Conservation (phyloP, 64 coral and sea anemone species). For the Pocillopora damicornis region DNA sequence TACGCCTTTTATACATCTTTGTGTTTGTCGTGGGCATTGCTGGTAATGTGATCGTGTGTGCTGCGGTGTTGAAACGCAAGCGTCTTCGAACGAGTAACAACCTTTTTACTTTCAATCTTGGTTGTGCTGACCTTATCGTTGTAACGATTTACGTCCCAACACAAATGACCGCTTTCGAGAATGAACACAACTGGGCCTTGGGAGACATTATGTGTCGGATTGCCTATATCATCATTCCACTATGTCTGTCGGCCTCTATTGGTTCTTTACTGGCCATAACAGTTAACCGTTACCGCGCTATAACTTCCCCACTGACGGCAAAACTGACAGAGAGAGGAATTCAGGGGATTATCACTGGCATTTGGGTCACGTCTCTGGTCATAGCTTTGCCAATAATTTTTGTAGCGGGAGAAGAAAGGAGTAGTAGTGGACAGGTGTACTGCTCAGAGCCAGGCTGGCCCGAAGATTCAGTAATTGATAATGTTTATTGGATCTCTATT, state of each 20-base stretch:
- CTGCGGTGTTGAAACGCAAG: constrained; percentile 48
- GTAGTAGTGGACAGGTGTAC: constrained; percentile 47
- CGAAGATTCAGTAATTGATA: constrained; percentile 39
- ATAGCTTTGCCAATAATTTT: constrained; percentile 69
- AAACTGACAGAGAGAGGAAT: constrained; percentile 43
- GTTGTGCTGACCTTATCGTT: constrained; percentile 67
- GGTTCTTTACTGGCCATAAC: constrained; percentile 72
- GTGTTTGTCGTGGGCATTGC: constrained; percentile 70
- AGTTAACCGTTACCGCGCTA: constrained; percentile 75
- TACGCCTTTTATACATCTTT: constrained; percentile 68
- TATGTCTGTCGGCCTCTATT: constrained; percentile 64
- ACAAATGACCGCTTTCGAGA: constrained; percentile 81
- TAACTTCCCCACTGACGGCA: constrained; percentile 67
- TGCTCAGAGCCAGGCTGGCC: constrained; percentile 69
- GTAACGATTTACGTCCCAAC: constrained; percentile 74
- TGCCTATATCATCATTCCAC: constrained; percentile 62
- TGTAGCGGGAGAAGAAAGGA: constrained; percentile 50
- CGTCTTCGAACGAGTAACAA: constrained; percentile 78
- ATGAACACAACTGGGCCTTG: constrained; percentile 76
- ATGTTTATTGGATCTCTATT: constrained; percentile 84
- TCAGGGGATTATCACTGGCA: constrained; percentile 64
- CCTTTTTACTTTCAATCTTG: constrained; percentile 76
- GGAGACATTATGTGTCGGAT: constrained; percentile 59
- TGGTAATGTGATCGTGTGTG: constrained; percentile 68
- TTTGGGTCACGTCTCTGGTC: constrained; percentile 71